These are phyloP conservation scores for rat (Rattus norvegicus) DNA, from an alignment of 2,113 vertebrate species.

Conservation along the genomic window DNA sequence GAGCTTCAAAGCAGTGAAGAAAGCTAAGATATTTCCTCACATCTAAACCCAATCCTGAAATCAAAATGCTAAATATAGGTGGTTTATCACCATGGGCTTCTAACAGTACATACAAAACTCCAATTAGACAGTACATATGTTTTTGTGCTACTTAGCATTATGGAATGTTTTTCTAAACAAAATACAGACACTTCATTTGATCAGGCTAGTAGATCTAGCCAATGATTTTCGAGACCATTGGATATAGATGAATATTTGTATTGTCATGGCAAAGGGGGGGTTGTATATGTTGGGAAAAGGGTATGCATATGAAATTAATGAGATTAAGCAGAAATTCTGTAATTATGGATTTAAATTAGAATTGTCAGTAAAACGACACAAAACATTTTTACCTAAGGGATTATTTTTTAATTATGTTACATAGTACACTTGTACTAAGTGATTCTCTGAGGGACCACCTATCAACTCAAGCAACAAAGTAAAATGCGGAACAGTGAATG, in stretches of 20 bases:
- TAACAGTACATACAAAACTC: not conserved
- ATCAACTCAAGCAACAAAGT: not conserved
- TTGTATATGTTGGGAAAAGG: not conserved
- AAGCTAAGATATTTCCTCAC: not conserved
- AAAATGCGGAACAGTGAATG: not conserved
- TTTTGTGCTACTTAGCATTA: not conserved
- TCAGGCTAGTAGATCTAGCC: not conserved
- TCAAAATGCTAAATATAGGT: not conserved
- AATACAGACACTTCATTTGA: not conserved
- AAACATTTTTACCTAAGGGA: not conserved
- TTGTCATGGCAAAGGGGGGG: not conserved
- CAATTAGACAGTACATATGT: not conserved
- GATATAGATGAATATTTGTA: not conserved
- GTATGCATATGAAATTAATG: not conserved
- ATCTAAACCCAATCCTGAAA: not conserved
- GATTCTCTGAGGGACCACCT: not conserved
- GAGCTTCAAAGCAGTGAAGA: not conserved
- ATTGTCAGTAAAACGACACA: not conserved
- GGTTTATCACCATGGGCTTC: not conserved
- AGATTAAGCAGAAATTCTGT: not conserved
- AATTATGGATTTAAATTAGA: not conserved
- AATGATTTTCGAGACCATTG: not conserved
- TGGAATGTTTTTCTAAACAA: slow-evolving; percentile 18
- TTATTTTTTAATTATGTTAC: not conserved
- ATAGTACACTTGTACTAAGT: not conserved